These are phyloP conservation scores for Phocoena phocoena DNA, from an alignment of 2,113 vertebrate genomes.

Conservation along the genomic window DNA sequence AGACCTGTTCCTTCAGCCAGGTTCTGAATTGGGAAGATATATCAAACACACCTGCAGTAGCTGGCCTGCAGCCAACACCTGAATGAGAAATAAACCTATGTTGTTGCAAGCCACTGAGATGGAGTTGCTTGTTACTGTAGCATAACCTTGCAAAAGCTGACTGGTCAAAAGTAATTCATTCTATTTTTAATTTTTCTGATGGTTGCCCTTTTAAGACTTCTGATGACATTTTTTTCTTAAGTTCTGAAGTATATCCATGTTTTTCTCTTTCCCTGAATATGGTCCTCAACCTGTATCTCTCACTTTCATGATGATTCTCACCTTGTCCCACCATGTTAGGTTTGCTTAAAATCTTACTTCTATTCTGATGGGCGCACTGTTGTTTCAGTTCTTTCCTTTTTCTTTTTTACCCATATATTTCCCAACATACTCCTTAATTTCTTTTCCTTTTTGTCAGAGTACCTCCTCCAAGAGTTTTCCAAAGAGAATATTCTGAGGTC, in stretches of 20 bases:
- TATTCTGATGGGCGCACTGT: not conserved
- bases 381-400: not conserved
- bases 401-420: not conserved
- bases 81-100: not conserved
- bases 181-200: not conserved
- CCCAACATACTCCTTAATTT: not conserved
- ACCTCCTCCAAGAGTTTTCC: conserved; percentile 26
- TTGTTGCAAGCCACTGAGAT: not conserved
- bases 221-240: not conserved
- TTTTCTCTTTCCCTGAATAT: not conserved
- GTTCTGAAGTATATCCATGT: not conserved
- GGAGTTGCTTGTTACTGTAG: not conserved
- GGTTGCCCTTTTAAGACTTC: not conserved
- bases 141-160: not conserved
- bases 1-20: not conserved
- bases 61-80: not conserved
- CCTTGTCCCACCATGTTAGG: not conserved
- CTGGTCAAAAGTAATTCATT: not conserved
- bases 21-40: not conserved
- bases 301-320: not conserved
- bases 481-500: conserved; percentile 50
- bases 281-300: not conserved
- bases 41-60: not conserved
- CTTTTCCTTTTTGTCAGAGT: not conserved
- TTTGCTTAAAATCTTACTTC: conserved; percentile 4